Conservation (phyloP, 2,888 invertebrate genomes). For the Lasius platythorax region DNA sequence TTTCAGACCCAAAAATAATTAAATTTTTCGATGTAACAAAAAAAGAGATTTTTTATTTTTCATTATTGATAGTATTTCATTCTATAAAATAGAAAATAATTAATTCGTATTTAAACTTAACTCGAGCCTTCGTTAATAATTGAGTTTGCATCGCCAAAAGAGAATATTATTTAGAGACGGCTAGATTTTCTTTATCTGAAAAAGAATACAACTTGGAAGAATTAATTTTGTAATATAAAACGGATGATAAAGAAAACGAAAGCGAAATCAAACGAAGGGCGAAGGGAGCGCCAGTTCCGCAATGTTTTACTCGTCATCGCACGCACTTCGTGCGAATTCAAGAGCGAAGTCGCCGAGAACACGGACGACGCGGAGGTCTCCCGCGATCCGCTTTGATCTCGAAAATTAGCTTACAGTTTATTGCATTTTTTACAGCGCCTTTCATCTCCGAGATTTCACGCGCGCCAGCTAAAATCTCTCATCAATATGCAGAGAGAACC, state of each 20-base stretch:
- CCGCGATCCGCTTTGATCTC: constrained; percentile 71
- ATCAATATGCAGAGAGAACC: constrained; percentile 77
- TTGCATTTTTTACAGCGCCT: constrained; percentile 75
- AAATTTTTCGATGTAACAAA: not conserved
- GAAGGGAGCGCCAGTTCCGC: constrained; percentile 46
- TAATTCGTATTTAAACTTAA: not conserved
- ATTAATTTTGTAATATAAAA: constrained; percentile 23
- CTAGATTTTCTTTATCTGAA: not conserved
- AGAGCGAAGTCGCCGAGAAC: constrained; percentile 53
- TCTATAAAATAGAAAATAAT: not conserved
- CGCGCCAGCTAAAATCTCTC: constrained; percentile 73
- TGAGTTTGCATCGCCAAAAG: not conserved
- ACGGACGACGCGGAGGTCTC: constrained; percentile 50
- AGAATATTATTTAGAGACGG: not conserved
- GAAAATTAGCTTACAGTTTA: constrained; percentile 76
- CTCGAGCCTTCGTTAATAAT: not conserved
- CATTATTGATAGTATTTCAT: not conserved
- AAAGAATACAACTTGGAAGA: not conserved
- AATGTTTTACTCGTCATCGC: constrained; percentile 57
- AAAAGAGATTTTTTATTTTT: not conserved
- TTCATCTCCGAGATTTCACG: constrained; percentile 74
- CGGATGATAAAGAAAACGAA: constrained; percentile 27
- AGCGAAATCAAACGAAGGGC: constrained; percentile 18
- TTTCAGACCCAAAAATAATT: not conserved
- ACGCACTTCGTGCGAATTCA: constrained; percentile 54